A percentile compares a stretch with the other conserved stretches of the same genome.
These are phyloP conservation scores for Venustoraphidia nigricollis DNA, from an alignment of 2,888 invertebrate genomes.

Conservation along the genomic window DNA sequence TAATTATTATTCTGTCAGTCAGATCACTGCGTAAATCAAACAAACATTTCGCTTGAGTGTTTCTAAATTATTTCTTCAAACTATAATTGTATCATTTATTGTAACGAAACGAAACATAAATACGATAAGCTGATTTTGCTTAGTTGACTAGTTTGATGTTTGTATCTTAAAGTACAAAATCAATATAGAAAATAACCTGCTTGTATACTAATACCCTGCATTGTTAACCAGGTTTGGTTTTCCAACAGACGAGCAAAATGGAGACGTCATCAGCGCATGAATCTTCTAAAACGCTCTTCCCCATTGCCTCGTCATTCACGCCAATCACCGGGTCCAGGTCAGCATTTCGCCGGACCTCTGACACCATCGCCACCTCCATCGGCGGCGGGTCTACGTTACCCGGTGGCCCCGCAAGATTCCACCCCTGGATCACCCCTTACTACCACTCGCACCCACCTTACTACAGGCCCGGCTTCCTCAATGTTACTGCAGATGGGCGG, in stretches of 20 bases:
- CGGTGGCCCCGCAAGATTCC: conserved; percentile 32
- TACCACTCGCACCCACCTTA: conserved; percentile 31
- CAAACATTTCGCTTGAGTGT: too few relatives aligned
- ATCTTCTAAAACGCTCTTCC: conserved; percentile 67
- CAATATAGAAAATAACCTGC: not conserved
- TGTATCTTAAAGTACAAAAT: conserved; percentile 2
- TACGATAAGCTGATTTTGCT: too few relatives aligned
- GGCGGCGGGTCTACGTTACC: conserved; percentile 14
- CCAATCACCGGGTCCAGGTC: conserved; percentile 17
- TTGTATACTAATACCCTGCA: conserved; percentile 8
- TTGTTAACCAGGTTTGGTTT: conserved; percentile 87
- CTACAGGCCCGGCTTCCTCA: conserved; percentile 27
- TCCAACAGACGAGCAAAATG: conserved; percentile 98
- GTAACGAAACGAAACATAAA: too few relatives aligned
- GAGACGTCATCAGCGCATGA: conserved; percentile 93
- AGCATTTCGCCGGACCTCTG: conserved; percentile 20
- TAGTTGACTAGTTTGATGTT: too few relatives aligned
- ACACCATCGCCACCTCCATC: conserved; percentile 42
- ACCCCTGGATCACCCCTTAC: conserved; percentile 45
- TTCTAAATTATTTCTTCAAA: too few relatives aligned
- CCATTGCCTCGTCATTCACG: conserved; percentile 21
- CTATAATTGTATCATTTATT: too few relatives aligned
- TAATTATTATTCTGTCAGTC: too few relatives aligned
- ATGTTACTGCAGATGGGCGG: conserved; percentile 56
- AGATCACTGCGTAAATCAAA: too few relatives aligned